phyloP scores from a whole-genome alignment of 2,888 invertebrate species.

The Andrena chrysosceles region DNA sequence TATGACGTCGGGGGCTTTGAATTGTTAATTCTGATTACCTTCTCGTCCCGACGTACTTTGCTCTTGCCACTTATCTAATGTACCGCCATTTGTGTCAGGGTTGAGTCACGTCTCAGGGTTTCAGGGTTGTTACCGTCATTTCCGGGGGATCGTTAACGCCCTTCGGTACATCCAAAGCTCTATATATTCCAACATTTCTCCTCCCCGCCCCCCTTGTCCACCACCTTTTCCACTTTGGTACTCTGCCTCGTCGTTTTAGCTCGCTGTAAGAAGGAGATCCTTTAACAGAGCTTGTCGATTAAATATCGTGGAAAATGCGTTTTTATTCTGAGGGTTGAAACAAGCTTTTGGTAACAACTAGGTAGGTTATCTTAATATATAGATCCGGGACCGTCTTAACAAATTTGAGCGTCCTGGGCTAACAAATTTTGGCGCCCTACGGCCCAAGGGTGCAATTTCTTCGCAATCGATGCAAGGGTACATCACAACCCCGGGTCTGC shows the following conservation, averaged over 20 bases:
- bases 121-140: slow-evolving; percentile 73
- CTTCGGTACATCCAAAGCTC: slow-evolving; percentile 46
- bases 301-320: too few species aligned
- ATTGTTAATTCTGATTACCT: slow-evolving; percentile 79
- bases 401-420: too few species aligned
- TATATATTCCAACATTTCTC: slow-evolving; percentile 44
- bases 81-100: slow-evolving; percentile 75
- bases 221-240: neutral
- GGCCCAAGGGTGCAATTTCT: too few species aligned
- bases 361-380: too few species aligned
- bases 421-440: too few species aligned
- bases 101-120: slow-evolving; percentile 73
- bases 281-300: too few species aligned
- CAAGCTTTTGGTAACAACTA: too few species aligned
- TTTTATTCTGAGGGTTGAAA: too few species aligned
- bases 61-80: slow-evolving; percentile 70
- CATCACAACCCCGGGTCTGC: too few species aligned
- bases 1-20: slow-evolving; percentile 63
- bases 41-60: slow-evolving; percentile 59
- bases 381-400: too few species aligned
- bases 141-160: slow-evolving; percentile 69
- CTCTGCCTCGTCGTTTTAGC: neutral
- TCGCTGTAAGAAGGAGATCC: too few species aligned
- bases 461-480: too few species aligned
- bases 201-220: neutral